Conservation (phyloP, 2,113 vertebrate species). For the Rhea americana region DNA sequence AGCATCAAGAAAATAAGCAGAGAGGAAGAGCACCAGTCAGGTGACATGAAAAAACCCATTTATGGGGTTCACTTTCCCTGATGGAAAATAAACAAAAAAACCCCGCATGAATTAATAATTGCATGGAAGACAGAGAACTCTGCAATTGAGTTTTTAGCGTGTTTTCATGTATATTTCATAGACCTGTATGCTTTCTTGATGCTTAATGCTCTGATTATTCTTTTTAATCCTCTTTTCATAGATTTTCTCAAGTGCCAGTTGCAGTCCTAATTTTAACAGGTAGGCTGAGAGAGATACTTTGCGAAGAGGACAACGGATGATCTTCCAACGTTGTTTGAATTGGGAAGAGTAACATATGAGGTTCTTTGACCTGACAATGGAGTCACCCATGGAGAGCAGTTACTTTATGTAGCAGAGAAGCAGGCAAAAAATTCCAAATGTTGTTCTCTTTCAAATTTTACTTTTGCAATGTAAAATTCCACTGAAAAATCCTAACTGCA, state of each 20-base stretch:
- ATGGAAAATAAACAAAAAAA: neutral
- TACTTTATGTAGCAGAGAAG: neutral
- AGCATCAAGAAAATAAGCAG: neutral
- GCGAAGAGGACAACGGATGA: neutral
- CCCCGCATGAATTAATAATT: neutral
- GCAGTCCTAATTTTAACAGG: neutral
- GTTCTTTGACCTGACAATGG: neutral
- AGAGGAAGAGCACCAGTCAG: neutral
- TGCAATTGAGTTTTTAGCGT: neutral
- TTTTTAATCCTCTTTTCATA: neutral
- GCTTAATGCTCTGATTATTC: constrained; percentile 38
- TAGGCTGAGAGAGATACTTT: neutral
- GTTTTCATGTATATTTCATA: constrained; percentile 64
- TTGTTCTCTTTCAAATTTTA: too few relatives aligned
- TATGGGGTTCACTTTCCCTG: neutral
- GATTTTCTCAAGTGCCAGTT: neutral
- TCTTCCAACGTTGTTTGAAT: neutral
- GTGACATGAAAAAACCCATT: neutral
- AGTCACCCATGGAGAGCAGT: neutral
- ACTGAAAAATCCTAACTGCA: neutral
- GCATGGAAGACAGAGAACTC: constrained; percentile 6
- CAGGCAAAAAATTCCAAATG: neutral
- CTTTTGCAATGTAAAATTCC: neutral
- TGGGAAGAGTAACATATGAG: neutral
- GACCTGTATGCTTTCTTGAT: constrained; percentile 47